Evolutionary conservation across 2,113 vertebrate genomes (phyloP).

Genomic region (Leptobrachium ailaonicum): DNA sequence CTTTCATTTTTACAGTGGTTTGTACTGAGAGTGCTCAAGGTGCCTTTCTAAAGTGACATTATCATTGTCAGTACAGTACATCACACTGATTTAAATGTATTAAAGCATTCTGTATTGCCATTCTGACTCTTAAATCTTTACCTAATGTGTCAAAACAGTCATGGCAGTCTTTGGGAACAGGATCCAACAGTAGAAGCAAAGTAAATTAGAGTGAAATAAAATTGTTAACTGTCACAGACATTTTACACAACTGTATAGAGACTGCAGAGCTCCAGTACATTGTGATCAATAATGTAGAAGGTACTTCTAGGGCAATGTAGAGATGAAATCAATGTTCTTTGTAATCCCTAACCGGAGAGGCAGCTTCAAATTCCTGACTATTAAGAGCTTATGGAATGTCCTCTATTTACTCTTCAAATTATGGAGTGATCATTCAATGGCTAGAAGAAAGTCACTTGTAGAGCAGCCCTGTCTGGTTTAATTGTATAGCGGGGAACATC

Average conservation of each 20-base stretch:
- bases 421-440: conserved; percentile 26
- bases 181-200: conserved; percentile 41
- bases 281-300: conserved; percentile 50
- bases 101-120: conserved; percentile 13
- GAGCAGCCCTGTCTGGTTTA: no score
- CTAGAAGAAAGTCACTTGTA: conserved; percentile 14
- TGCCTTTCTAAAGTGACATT: conserved; percentile 25
- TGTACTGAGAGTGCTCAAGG: no score
- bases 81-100: conserved; percentile 21
- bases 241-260: conserved; percentile 41
- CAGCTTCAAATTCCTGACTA: conserved; percentile 5
- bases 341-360: conserved; percentile 31
- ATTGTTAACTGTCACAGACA: conserved; percentile 45
- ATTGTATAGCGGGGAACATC: no score
- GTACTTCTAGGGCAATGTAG: conserved; percentile 42
- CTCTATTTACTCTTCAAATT: conserved; percentile 34
- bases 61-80: conserved; percentile 12
- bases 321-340: conserved; percentile 48
- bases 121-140: conserved; percentile 38
- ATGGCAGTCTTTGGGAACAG: neutral
- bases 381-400: conserved; percentile 31
- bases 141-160: conserved; percentile 44
- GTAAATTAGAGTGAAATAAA: conserved; percentile 50
- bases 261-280: conserved; percentile 38
- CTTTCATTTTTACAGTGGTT: no score